phyloP scores from a whole-genome alignment of 2,888 invertebrate species.

The Alitta virens region DNA sequence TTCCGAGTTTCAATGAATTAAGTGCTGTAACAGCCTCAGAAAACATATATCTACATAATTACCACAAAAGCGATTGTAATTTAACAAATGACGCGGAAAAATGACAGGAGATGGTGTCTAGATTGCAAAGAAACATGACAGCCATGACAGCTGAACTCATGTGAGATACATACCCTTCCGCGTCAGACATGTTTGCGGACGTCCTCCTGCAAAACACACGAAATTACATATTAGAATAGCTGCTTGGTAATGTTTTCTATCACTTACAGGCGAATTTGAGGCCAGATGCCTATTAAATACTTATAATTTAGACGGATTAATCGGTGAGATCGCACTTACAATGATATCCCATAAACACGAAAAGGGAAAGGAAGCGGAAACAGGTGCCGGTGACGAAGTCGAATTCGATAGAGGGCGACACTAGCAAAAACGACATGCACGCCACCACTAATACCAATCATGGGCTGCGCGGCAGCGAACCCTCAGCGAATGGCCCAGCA shows the following conservation, averaged over 20 bases:
- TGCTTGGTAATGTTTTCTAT: not conserved
- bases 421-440: too few relatives aligned
- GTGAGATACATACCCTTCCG: conserved; percentile 24
- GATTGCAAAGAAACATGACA: not conserved
- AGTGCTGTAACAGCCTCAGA: too few relatives aligned
- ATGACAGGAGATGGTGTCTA: too few relatives aligned
- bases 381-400: too few relatives aligned
- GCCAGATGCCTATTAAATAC: not conserved
- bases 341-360: conserved; percentile 9
- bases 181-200: conserved; percentile 26
- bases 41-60: too few relatives aligned
- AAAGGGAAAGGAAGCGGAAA: conserved; percentile 8
- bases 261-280: not conserved
- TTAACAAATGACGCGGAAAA: too few relatives aligned
- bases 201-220: conserved; percentile 23
- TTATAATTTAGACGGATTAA: not conserved
- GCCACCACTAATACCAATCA: too few relatives aligned
- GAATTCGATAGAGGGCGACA: too few relatives aligned
- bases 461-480: too few relatives aligned
- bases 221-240: not conserved
- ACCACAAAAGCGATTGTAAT: too few relatives aligned
- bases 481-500: too few relatives aligned
- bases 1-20: too few relatives aligned
- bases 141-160: not conserved
- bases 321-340: not conserved